Percentiles rank a stretch among this genome's conserved stretches.
These are phyloP conservation scores for Meta bourneti DNA, from an alignment of 2,888 invertebrate species.

Conservation along the genomic window DNA sequence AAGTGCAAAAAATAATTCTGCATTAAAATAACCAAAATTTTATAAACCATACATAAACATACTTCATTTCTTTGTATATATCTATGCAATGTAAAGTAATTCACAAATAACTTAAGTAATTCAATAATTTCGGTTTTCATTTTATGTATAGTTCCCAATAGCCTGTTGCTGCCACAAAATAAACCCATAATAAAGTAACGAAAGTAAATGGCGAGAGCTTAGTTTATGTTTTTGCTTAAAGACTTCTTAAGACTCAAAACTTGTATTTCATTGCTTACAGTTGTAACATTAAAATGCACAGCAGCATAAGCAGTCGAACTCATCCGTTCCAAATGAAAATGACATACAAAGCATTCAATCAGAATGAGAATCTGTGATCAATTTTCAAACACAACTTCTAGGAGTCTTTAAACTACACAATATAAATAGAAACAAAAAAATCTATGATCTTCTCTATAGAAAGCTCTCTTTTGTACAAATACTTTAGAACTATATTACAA, in stretches of 20 bases:
- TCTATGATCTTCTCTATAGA: conserved; percentile 74
- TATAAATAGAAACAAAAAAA: conserved; percentile 73
- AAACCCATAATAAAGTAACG: no score
- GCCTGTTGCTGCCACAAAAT: no score
- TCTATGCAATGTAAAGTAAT: not conserved
- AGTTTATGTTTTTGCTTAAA: not conserved
- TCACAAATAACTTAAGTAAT: not conserved
- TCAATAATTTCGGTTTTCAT: no score
- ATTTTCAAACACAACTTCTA: conserved; percentile 37
- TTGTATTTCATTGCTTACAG: not conserved
- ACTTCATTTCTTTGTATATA: not conserved
- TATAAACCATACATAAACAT: not conserved
- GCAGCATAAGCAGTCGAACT: not conserved
- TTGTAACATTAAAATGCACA: not conserved
- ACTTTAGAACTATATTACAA: conserved; percentile 72
- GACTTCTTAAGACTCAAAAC: not conserved
- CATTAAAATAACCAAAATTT: not conserved
- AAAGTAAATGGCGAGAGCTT: not conserved
- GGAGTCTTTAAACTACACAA: conserved; percentile 63
- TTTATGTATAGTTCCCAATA: no score
- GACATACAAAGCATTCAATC: conserved; percentile 10
- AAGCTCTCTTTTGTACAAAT: conserved; percentile 76
- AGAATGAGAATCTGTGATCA: conserved; percentile 40
- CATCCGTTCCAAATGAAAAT: conserved; percentile 26
- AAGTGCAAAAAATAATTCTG: not conserved